Base-by-base conservation (phyloP, 2,888 invertebrate species). In the Muschampia staudingeri region DNA sequence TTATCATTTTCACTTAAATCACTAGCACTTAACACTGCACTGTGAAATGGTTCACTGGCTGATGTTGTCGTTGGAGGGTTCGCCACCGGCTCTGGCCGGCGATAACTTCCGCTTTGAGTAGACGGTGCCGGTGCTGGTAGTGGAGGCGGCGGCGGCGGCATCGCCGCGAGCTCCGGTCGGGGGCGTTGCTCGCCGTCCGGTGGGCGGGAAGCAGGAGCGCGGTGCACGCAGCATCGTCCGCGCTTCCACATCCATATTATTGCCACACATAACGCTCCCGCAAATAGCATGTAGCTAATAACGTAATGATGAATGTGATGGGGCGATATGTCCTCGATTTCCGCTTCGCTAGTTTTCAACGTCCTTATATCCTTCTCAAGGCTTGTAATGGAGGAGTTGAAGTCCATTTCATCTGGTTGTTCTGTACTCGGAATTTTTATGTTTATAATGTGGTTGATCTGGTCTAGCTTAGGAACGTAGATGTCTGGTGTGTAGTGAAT, bases 371-470 rank as follows among this genome's bases (percentile, higher is more conserved):
- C 14, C 14, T 67, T 30, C 12, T 30, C 67, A 16, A 67, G 67
- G 30, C 12, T 67, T 1, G 12, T 30, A 11, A 67, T 34, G 16
- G 67, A 34, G 2, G 34, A 34, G 48, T 48, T 48, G 16, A 48
- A 16, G 14, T 67, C 16, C 12, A 34, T 6, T 12, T 16, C 7
- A 9, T 25, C 30, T 67, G 65, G 11, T 7, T 34, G 30, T 2
- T 52, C 19, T 52, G 25, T 16, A 72, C 69, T 34, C 19, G 72
- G 76, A 8, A 81, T 76, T 65, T 65, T 76, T 25, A 81, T 19
- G 14, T 65, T 72, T 56, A 81, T 44, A 8, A 81, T 77, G 37
- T 76, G 61, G 65, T 81, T 81, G 6, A 77, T 81, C 65, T 76
- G 81, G 44, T 77, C 81, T 12, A 81, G 30, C 19, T 67, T 77